phyloP scores from a whole-genome alignment of 2,113 vertebrate species.

The Collichthys lucidus region DNA sequence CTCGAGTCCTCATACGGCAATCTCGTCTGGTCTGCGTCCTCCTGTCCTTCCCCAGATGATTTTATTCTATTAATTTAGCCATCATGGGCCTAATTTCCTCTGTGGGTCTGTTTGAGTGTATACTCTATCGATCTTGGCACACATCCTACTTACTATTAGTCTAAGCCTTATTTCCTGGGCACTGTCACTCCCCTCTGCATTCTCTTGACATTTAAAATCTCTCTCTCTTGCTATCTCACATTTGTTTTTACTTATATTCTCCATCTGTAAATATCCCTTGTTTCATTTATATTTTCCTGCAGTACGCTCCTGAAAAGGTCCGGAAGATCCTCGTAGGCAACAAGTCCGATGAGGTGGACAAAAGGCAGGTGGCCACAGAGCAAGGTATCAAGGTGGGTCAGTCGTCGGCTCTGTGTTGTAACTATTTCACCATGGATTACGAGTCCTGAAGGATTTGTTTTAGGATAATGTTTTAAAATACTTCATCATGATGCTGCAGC shows the following conservation, averaged over 20 bases:
- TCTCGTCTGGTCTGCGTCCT: constrained; percentile 18
- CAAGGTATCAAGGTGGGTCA: constrained; percentile 92
- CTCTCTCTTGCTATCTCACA: neutral
- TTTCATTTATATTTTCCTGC: constrained; percentile 10
- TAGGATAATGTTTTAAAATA: neutral
- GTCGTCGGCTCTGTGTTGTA: neutral
- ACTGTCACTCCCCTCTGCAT: neutral
- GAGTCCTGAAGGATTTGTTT: neutral
- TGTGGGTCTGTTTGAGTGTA: constrained; percentile 33
- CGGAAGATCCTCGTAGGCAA: constrained; percentile 97
- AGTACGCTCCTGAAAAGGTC: constrained; percentile 95
- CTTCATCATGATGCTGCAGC: neutral
- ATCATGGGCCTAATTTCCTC: constrained; percentile 64
- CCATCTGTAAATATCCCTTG: constrained; percentile 4
- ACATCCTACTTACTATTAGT: constrained; percentile 52
- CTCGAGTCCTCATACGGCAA: constrained; percentile 2
- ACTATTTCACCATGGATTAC: neutral
- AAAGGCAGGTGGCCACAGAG: constrained; percentile 94
- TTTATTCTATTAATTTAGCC: constrained; percentile 56
- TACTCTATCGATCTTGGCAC: constrained; percentile 55
- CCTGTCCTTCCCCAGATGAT: constrained; percentile 49
- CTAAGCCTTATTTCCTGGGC: constrained; percentile 66
- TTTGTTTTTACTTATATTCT: neutral
- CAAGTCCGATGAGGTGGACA: constrained; percentile 94
- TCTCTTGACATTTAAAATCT: constrained; percentile 60